A percentile compares a stretch with the other conserved stretches of the same genome.
Evolutionary conservation across 2,888 invertebrate species (phyloP).

Genomic region (Spodoptera exigua): DNA sequence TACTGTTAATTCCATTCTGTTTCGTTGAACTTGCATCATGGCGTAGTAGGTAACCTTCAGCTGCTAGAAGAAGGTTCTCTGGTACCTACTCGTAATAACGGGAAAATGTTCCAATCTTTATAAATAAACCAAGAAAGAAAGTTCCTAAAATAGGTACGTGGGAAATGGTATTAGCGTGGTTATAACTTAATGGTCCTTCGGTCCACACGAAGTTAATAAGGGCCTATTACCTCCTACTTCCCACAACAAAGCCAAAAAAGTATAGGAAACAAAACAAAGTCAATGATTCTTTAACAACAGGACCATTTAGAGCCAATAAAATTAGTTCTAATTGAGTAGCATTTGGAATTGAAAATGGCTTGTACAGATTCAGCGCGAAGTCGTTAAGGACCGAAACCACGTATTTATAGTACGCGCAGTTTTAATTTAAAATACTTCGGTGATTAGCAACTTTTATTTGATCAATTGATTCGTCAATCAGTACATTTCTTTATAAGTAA

Average conservation of each 20-base stretch:
- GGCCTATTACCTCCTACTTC: constrained; percentile 10
- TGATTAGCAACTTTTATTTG: too few relatives aligned
- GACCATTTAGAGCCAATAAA: constrained; percentile 37
- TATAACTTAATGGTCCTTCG: constrained; percentile 1
- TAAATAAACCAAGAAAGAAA: not conserved
- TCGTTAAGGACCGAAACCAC: constrained; percentile 18
- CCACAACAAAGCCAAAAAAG: constrained; percentile 4
- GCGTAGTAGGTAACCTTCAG: too few relatives aligned
- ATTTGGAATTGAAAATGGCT: constrained; percentile 9
- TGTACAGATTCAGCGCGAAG: constrained; percentile 26
- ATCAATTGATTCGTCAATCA: too few relatives aligned
- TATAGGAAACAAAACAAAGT: constrained; percentile 18
- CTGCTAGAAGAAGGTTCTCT: too few relatives aligned
- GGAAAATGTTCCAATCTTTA: not conserved
- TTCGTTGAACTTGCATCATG: too few relatives aligned
- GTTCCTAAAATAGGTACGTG: not conserved
- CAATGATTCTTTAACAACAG: constrained; percentile 16
- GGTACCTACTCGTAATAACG: too few relatives aligned
- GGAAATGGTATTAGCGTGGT: constrained; percentile 7
- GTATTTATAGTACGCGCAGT: constrained; percentile 12
- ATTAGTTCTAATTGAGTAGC: constrained; percentile 53
- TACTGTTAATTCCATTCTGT: too few relatives aligned
- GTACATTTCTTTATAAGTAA: too few relatives aligned
- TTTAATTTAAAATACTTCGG: too few relatives aligned
- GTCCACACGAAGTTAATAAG: not conserved